Base-by-base conservation (phyloP, 2,888 invertebrate species). In the Chymomyza amoena region DNA sequence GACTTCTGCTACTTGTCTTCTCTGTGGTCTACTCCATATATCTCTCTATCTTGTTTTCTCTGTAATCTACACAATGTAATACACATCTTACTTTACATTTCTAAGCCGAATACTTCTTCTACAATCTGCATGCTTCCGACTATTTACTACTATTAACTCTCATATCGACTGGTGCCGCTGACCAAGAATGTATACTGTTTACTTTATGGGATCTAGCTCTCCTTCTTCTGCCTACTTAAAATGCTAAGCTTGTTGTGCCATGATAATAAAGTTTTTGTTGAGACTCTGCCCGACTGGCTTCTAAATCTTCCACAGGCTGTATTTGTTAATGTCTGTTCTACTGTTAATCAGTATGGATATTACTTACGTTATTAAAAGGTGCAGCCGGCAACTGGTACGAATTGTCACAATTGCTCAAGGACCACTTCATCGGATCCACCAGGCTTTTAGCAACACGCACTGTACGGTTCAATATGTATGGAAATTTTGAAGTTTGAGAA, bases 221-320 rank as follows among this genome's bases (percentile, higher is more conserved):
- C n/a, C n/a, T n/a, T n/a, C n/a, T n/a, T n/a, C n/a, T n/a, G n/a
- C n/a, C n/a, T n/a, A n/a, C n/a, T 88, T 96, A 96, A 90, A 99
- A 99, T 15, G 98, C 99, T 77, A 99, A 93, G 1, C 99, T 99
- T 4, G 99, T 99, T 5, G 99, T 99, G 81, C 99, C 99, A 92
- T 99, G 98, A 90, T 98, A 96, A 90, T 98, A 98, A 82, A 98
- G 93, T 62, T 99, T 97, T 93, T 97, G 97, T 78, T 95, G 95
- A 90, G 96, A 96, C 75, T 94, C 93, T 15, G 93, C 91, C 79
- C 94, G 25, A 25, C 1, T 25, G 25, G 25, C 94, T 3, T 94
- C 93, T 32, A 97, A 92, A 76, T 94, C 94, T 85, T 94, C 94
- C 63, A 94, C 93, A 2, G 96, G 96, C 96, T 96, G 89, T 25